Percentiles rank a stretch among this genome's conserved stretches.
Evolutionary conservation across 92 coral and sea anemone species (phyloP).

Genomic region (Actinernus sp.): DNA sequence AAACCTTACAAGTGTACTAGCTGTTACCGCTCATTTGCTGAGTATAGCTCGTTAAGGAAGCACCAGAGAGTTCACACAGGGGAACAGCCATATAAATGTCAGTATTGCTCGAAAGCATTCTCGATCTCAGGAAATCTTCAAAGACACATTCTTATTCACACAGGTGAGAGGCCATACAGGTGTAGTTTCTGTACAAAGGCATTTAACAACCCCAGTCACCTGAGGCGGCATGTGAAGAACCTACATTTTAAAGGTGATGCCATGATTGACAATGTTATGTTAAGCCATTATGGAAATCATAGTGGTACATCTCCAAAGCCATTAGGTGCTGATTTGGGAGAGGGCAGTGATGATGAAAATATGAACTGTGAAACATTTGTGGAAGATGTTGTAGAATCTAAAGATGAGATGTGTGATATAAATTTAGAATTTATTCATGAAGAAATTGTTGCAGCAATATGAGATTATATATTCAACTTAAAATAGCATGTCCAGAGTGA

Average conservation of each 20-base stretch:
- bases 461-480: no score
- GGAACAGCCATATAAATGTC: slow-evolving; percentile 95
- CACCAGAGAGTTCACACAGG: slow-evolving; percentile 98
- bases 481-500: no score
- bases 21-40: slow-evolving; percentile 84
- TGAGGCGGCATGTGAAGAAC: slow-evolving; percentile 94
- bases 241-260: slow-evolving; percentile 82
- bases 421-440: no score
- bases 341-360: neutral
- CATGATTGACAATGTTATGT: slow-evolving; percentile 33
- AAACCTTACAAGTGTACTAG: slow-evolving; percentile 90
- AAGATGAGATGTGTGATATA: no score
- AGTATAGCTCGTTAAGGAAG: slow-evolving; percentile 95
- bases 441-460: no score
- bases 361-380: no score
- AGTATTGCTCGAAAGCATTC: slow-evolving; percentile 88
- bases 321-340: neutral
- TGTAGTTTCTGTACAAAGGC: slow-evolving; percentile 96
- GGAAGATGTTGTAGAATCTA: neutral
- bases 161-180: slow-evolving; percentile 96
- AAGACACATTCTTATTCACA: slow-evolving; percentile 93
- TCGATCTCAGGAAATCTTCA: slow-evolving; percentile 98
- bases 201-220: slow-evolving; percentile 95
- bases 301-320: neutral
- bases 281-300: slow-evolving; percentile 36